These are phyloP conservation scores for Erannis defoliaria DNA, from an alignment of 2,888 invertebrate species.

Conservation along the genomic window DNA sequence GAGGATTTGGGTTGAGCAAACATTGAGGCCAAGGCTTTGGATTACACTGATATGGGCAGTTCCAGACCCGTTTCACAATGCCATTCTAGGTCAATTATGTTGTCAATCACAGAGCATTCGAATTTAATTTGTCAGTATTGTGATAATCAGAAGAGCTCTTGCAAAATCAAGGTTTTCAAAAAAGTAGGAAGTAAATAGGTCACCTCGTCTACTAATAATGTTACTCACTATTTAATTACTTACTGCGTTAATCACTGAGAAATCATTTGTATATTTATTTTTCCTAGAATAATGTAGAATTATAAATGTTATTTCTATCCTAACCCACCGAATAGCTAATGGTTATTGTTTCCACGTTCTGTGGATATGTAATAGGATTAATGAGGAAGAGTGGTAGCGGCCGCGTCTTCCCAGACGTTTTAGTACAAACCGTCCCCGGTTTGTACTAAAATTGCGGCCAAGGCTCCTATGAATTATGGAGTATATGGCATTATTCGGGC, in stretches of 20 bases:
- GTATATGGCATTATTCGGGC: conserved; percentile 83
- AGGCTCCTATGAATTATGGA: conserved; percentile 85
- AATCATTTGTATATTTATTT: not conserved
- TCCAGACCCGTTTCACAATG: conserved; percentile 24
- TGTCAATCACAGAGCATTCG: conserved; percentile 3
- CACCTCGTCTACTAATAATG: not conserved
- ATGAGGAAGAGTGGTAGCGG: conserved; percentile 46
- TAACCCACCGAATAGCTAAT: not conserved
- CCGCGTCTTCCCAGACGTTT: conserved; percentile 44
- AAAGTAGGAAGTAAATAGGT: not conserved
- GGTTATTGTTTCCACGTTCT: conserved; percentile 24
- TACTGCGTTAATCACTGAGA: not conserved
- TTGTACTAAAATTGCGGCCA: conserved; percentile 73
- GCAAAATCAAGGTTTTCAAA: conserved; percentile 3
- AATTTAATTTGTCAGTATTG: not conserved
- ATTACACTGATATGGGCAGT: conserved; percentile 24
- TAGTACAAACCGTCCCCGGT: too few species aligned
- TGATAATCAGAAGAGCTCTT: not conserved
- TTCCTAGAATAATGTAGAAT: not conserved
- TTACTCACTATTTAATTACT: not conserved
- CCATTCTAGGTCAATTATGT: conserved; percentile 14
- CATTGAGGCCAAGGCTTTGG: conserved; percentile 27
- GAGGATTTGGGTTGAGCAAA: conserved; percentile 20
- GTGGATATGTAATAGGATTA: conserved; percentile 23
- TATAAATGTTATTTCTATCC: not conserved